A percentile compares a stretch with the other conserved stretches of the same genome.
phyloP scores from a whole-genome alignment of 2,888 invertebrate genomes.

The Osmoderma eremita region DNA sequence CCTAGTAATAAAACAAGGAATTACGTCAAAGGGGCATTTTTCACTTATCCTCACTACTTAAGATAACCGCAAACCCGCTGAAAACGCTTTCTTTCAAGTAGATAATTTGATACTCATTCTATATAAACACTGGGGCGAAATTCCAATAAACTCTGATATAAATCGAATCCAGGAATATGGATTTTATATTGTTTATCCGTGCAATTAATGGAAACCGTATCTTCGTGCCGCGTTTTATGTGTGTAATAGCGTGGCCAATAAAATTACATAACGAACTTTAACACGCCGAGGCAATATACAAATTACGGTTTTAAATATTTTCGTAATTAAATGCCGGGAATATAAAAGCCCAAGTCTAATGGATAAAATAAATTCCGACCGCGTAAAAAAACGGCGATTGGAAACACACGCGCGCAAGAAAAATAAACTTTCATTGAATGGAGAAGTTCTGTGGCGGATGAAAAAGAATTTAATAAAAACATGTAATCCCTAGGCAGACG shows the following conservation, averaged over 20 bases:
- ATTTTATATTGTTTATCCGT: conserved; percentile 21
- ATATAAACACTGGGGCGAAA: too few relatives aligned
- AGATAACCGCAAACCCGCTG: too few relatives aligned
- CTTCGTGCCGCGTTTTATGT: conserved; percentile 13
- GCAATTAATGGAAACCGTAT: conserved; percentile 16
- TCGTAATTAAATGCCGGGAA: conserved; percentile 22
- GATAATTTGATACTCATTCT: too few relatives aligned
- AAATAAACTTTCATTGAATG: background rate
- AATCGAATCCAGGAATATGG: conserved; percentile 11
- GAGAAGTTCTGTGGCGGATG: background rate
- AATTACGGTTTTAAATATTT: conserved; percentile 24
- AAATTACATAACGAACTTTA: conserved; percentile 14
- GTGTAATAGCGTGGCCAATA: conserved; percentile 19
- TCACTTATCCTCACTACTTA: too few relatives aligned
- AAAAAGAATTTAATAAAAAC: background rate
- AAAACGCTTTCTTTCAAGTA: too few relatives aligned
- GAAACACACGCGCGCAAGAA: background rate
- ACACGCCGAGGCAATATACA: background rate
- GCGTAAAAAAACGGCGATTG: conserved; percentile 8
- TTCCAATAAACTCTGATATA: too few relatives aligned
- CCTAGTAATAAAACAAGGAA: too few relatives aligned
- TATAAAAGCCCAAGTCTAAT: background rate
- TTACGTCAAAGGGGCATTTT: too few relatives aligned
- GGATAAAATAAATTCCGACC: conserved; percentile 7
- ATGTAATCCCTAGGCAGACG: background rate